Percentiles rank a stretch among this genome's conserved stretches.
phyloP scores from a whole-genome alignment of 2,888 invertebrate species.

The Apodemia duryi region DNA sequence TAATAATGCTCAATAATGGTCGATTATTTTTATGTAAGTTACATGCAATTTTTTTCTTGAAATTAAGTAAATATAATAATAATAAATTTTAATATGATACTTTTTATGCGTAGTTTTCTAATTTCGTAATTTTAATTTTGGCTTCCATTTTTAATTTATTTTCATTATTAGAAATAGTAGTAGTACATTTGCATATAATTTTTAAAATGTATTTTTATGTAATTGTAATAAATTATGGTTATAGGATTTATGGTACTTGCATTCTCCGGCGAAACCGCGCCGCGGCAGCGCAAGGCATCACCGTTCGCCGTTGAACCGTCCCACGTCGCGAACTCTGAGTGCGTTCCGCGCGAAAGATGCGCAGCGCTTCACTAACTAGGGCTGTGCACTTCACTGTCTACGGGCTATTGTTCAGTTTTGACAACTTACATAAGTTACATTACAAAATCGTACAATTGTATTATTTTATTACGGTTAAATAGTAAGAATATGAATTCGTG shows the following conservation, averaged over 20 bases:
- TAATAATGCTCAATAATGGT: too few relatives aligned
- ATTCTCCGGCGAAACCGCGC: constrained; percentile 59
- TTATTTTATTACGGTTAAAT: constrained; percentile 12
- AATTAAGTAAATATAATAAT: too few relatives aligned
- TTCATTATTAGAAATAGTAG: too few relatives aligned
- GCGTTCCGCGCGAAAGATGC: constrained; percentile 61
- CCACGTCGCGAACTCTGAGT: constrained; percentile 33
- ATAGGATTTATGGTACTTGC: constrained; percentile 55
- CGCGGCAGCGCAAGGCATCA: constrained; percentile 68
- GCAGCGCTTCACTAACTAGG: constrained; percentile 59
- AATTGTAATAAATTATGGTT: neutral
- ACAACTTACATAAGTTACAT: constrained; percentile 7
- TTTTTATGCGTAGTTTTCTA: neutral
- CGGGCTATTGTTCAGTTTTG: constrained; percentile 53
- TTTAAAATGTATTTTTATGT: too few relatives aligned
- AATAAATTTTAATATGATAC: neutral
- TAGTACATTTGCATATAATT: too few relatives aligned
- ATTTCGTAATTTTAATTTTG: neutral
- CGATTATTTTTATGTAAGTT: neutral
- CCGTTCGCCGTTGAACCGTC: constrained; percentile 42
- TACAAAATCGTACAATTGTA: constrained; percentile 3
- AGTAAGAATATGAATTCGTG: neutral
- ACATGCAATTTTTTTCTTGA: neutral
- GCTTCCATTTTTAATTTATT: too few relatives aligned
- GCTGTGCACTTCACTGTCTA: constrained; percentile 54